These are phyloP conservation scores for Nymphalis urticae DNA, from an alignment of 2,888 invertebrate genomes.

Conservation along the genomic window DNA sequence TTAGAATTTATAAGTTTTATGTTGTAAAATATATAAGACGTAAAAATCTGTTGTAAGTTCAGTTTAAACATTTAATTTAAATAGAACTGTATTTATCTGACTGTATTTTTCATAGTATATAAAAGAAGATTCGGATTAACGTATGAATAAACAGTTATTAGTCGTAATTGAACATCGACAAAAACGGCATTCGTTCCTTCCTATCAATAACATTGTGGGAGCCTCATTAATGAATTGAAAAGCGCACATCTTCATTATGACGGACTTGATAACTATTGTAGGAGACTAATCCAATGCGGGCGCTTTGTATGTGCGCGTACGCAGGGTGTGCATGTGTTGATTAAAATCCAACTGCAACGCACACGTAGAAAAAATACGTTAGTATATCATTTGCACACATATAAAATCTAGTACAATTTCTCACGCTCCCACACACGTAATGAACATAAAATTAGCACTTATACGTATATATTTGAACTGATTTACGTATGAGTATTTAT, in stretches of 20 bases:
- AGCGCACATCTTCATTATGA: constrained; percentile 74
- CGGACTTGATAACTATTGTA: constrained; percentile 68
- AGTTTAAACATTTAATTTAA: neutral
- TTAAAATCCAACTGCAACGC: constrained; percentile 38
- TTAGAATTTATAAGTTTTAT: neutral
- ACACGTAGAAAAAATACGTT: constrained; percentile 50
- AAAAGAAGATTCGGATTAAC: constrained; percentile 60
- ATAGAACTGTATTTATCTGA: neutral
- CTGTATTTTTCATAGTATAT: constrained; percentile 46
- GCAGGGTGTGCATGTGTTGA: constrained; percentile 40
- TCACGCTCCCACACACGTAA: constrained; percentile 70
- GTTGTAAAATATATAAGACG: neutral
- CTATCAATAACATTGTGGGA: constrained; percentile 69
- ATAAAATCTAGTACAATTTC: constrained; percentile 71
- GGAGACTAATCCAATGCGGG: constrained; percentile 68
- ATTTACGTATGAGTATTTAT: neutral
- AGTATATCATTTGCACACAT: constrained; percentile 57
- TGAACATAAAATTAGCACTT: constrained; percentile 67
- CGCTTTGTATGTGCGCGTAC: constrained; percentile 53
- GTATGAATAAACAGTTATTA: constrained; percentile 58
- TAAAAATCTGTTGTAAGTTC: neutral
- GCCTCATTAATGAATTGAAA: constrained; percentile 74
- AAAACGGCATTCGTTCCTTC: constrained; percentile 53
- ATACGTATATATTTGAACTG: constrained; percentile 24
- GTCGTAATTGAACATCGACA: constrained; percentile 63